Conservation (phyloP, 2,888 invertebrate genomes). For the Archips crataeganus region DNA sequence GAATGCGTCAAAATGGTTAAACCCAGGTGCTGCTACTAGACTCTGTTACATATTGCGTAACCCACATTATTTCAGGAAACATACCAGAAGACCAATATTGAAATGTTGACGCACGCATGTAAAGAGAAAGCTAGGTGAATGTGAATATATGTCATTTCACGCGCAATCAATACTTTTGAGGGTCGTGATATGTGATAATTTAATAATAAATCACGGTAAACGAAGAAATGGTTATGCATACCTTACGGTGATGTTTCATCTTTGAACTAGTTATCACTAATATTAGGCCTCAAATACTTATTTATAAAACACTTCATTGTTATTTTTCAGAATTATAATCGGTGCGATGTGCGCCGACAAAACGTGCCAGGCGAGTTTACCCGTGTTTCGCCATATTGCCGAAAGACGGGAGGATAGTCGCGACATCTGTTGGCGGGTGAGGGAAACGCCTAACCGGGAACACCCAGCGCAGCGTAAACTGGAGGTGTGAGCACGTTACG, state of each 20-base stretch:
- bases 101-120: constrained; percentile 8
- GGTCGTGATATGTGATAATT: constrained; percentile 33
- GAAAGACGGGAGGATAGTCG: constrained; percentile 45
- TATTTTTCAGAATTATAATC: constrained; percentile 15
- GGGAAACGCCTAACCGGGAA: constrained; percentile 29
- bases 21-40: constrained; percentile 17
- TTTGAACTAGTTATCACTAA: constrained; percentile 23
- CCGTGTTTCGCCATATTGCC: constrained; percentile 50
- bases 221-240: constrained; percentile 31
- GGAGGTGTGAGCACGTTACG: constrained; percentile 8
- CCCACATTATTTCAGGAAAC: constrained; percentile 12
- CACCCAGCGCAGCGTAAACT: constrained; percentile 18
- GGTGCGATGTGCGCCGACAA: constrained; percentile 26
- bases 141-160: constrained; percentile 9
- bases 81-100: constrained; percentile 11
- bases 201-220: constrained; percentile 34
- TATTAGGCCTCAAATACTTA: constrained; percentile 35
- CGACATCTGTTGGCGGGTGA: constrained; percentile 51
- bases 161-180: constrained; percentile 42
- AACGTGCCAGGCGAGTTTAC: constrained; percentile 34
- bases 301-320: constrained; percentile 37
- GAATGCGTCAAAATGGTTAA: constrained; percentile 60
- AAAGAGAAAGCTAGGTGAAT: constrained; percentile 25
- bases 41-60: constrained; percentile 29
- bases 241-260: constrained; percentile 40